Evolutionary conservation across 2,888 invertebrate species (phyloP).

Genomic region (Acleris holmiana): DNA sequence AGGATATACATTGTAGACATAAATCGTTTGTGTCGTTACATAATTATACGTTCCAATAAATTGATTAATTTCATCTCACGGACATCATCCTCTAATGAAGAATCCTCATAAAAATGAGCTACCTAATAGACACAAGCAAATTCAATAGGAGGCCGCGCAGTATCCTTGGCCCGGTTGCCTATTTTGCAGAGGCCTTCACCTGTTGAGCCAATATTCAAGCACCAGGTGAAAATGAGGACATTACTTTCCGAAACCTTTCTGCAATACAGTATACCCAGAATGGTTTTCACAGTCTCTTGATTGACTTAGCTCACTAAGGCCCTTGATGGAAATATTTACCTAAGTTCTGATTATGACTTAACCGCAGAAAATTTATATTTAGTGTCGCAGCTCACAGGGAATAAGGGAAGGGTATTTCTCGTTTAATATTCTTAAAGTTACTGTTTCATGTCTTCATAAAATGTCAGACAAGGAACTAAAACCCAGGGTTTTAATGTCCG

Average conservation of each 20-base stretch:
- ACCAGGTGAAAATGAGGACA: constrained; percentile 29
- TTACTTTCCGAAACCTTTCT: constrained; percentile 8
- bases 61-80: not conserved
- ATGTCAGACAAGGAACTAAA: not conserved
- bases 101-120: constrained; percentile 27
- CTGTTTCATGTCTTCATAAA: not conserved
- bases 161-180: constrained; percentile 37
- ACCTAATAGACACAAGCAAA: constrained; percentile 35
- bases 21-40: too few relatives aligned
- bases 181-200: constrained; percentile 34
- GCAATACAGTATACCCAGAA: not conserved
- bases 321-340: constrained; percentile 12
- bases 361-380: constrained; percentile 28
- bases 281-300: constrained; percentile 1
- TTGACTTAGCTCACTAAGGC: not conserved
- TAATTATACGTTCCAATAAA: too few relatives aligned
- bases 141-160: constrained; percentile 32
- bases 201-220: constrained; percentile 33
- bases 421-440: not conserved
- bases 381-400: constrained; percentile 4
- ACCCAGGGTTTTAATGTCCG: constrained; percentile 12
- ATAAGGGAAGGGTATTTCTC: constrained; percentile 8
- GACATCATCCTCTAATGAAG: constrained; percentile 7
- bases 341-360: constrained; percentile 22
- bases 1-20: too few relatives aligned